Evolutionary conservation across 2,888 invertebrate species (phyloP), one percentile per base, ranked within the genome.

Genomic region (Tholera decimalis): DNA sequence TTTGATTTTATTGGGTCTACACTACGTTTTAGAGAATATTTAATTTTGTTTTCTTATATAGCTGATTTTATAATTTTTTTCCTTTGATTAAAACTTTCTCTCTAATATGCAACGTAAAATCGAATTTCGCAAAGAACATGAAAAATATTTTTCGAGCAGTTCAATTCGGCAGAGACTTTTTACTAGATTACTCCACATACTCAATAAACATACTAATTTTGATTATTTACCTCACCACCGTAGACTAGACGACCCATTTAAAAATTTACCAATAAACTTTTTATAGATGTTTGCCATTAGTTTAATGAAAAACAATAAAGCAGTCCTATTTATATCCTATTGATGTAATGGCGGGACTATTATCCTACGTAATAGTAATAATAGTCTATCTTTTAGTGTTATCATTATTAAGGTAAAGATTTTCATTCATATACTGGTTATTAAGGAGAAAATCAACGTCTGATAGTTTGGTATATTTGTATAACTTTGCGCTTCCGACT

Each of bases 231-330:
- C 3, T 20, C 4, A 4, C 1, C 8, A 13, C 15, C 30, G 50
- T 33, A 53, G 43, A 22, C 43, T 15, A 9, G 8, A 3, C 26
- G 60, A 77, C 66, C 49, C 11, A 58, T 65, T 76, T 61, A 65
- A 74, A 79, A 79, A 79, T 56, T 30, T 15, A 35, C n/a, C 56
- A 50, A 79, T 67, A 62, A 80, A 73, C 46, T 35, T 73, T 35
- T 59, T 73, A 51, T 55, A 59, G 72, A 62, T 46, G 54, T 35
- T 46, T 22, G 53, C 44, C 37, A 46, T 80, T 64, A 66, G 54
- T 3, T 13, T 24, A 77, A 73, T 69, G 60, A 41, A 55, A 61
- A 53, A 44, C 73, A 46, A 73, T 79, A 64, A 77, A 77, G 49
- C 51, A 61, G 37, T 43, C 18, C 47, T 56, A 63, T 72, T 62